phyloP scores from a whole-genome alignment of 2,797 vertebrate genomes.

The Cryptoprocta ferox region DNA sequence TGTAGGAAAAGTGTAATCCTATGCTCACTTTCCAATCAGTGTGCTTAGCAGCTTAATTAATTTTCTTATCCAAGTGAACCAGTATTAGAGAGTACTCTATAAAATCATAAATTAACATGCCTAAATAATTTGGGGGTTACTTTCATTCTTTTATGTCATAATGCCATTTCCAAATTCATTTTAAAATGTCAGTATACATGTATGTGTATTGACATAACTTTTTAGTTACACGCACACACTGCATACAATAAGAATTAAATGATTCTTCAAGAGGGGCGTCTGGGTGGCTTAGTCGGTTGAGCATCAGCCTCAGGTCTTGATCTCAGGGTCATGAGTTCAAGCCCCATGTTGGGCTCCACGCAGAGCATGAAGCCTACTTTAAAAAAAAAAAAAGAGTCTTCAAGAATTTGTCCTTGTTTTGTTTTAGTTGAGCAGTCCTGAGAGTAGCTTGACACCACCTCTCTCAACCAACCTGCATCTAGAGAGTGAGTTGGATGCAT shows the following conservation, averaged over 20 bases:
- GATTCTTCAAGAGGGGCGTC: neutral
- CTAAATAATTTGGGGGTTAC: neutral
- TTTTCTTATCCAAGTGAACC: neutral
- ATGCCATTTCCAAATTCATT: slow-evolving; percentile 43
- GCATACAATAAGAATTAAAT: neutral
- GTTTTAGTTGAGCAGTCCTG: slow-evolving; percentile 96
- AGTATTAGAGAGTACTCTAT: neutral
- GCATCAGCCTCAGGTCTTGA: too few species aligned
- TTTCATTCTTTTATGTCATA: slow-evolving; percentile 40
- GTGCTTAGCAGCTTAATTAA: neutral
- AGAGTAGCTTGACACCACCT: slow-evolving; percentile 93
- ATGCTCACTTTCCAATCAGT: neutral
- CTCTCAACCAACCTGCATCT: slow-evolving; percentile 90
- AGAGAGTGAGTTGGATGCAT: slow-evolving; percentile 89
- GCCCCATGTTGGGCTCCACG: too few species aligned
- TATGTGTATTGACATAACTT: neutral
- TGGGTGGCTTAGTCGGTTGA: too few species aligned
- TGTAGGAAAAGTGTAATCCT: neutral
- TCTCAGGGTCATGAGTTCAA: too few species aligned
- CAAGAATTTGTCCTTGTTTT: slow-evolving; percentile 52
- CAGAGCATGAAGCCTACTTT: too few species aligned
- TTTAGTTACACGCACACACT: neutral
- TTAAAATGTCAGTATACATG: neutral
- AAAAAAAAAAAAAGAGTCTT: neutral
- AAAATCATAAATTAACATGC: neutral